A percentile compares a stretch with the other conserved stretches of the same genome.
Conservation (phyloP, 2,113 vertebrate genomes). For the Pseudopipra pipra region DNA sequence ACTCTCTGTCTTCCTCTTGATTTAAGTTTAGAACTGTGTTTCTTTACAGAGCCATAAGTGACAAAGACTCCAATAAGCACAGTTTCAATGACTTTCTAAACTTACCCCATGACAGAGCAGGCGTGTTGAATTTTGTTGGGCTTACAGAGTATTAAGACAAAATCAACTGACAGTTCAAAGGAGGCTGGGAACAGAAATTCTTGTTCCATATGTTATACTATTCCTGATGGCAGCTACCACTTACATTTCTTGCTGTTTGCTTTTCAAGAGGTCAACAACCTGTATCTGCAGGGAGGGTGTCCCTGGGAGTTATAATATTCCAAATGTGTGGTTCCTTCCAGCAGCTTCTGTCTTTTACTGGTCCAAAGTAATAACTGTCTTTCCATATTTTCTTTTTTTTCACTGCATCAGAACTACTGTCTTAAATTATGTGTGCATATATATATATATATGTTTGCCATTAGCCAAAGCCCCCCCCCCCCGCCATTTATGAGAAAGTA, state of each 20-base stretch:
- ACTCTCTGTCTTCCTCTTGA: neutral
- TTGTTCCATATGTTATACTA: neutral
- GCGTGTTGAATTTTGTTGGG: neutral
- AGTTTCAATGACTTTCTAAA: conserved; percentile 12
- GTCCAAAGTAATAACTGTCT: neutral
- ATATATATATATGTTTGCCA: neutral
- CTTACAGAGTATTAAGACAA: conserved; percentile 9
- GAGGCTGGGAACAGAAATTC: conserved; percentile 23
- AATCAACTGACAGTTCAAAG: conserved; percentile 9
- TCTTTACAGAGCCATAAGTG: neutral
- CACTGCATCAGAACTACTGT: neutral
- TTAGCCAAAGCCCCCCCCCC: neutral
- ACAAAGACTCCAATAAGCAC: neutral
- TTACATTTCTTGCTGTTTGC: conserved; percentile 28
- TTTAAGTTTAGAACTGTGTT: neutral
- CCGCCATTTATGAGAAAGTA: neutral
- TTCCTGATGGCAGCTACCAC: neutral
- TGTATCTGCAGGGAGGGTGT: neutral
- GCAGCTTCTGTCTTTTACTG: neutral
- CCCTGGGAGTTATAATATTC: neutral
- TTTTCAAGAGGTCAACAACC: conserved; percentile 13
- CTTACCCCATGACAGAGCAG: neutral
- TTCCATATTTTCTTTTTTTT: neutral
- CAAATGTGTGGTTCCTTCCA: neutral
- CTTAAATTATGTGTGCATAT: neutral